These are phyloP conservation scores for Poecile montanus DNA, from an alignment of 2,797 vertebrate genomes.

Conservation along the genomic window DNA sequence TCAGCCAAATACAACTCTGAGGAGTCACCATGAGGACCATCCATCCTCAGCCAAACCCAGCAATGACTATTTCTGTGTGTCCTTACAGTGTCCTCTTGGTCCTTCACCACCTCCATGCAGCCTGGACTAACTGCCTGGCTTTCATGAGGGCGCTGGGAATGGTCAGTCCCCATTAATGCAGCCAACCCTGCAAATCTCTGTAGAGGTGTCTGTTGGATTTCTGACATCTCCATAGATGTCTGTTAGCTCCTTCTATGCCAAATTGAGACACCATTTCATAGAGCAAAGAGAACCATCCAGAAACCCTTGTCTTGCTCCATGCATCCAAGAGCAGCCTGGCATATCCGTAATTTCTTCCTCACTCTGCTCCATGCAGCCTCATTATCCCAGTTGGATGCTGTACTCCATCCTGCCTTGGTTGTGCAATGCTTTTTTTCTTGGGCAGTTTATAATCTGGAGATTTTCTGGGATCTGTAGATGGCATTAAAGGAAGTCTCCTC, in stretches of 20 bases:
- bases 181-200: not conserved
- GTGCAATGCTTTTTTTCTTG: slow-evolving; percentile 41
- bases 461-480: slow-evolving; percentile 62
- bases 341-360: not conserved
- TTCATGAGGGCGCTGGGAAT: not conserved
- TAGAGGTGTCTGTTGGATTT: not conserved
- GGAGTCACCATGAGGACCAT: not conserved
- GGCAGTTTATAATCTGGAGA: slow-evolving; percentile 64
- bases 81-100: not conserved
- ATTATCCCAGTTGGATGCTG: not conserved
- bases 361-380: rapidly evolving
- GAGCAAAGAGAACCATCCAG: not conserved
- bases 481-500: slow-evolving; percentile 44
- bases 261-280: not conserved
- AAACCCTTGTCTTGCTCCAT: not conserved
- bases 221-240: not conserved
- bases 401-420: slow-evolving; percentile 28
- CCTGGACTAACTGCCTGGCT: not conserved
- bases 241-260: not conserved
- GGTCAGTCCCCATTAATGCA: rapidly evolving
- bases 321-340: not conserved
- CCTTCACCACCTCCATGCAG: not conserved
- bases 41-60: not conserved
- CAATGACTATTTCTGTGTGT: not conserved
- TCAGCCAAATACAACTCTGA: not conserved